Conservation (phyloP, 1,140 invertebrate species). For the Sycophaga agraensis region DNA sequence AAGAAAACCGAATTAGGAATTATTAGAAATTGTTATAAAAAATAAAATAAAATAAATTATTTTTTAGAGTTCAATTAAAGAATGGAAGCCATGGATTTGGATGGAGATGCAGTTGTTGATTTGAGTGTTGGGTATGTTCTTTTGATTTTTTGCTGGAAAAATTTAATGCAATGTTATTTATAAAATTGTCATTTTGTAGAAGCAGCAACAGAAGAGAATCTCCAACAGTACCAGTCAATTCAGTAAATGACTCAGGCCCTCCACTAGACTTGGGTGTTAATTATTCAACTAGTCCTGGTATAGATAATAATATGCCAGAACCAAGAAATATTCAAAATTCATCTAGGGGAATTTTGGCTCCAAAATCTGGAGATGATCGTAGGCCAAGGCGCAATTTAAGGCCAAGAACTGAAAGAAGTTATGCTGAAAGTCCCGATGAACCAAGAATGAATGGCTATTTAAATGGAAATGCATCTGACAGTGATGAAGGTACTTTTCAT, state of each 20-base stretch:
- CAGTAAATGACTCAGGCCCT: slow-evolving; percentile 40
- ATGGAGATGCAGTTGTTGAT: slow-evolving; percentile 71
- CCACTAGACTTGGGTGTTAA: slow-evolving; percentile 52
- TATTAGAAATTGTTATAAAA: too few relatives aligned
- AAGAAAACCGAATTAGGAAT: too few relatives aligned
- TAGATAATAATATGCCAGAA: slow-evolving; percentile 49
- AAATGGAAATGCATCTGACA: slow-evolving; percentile 58
- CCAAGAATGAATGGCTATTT: slow-evolving; percentile 61
- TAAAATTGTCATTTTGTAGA: slow-evolving; percentile 28
- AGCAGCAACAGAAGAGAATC: slow-evolving; percentile 51
- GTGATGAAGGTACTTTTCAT: slow-evolving; percentile 46
- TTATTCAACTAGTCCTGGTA: slow-evolving; percentile 40
- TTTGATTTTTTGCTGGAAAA: neutral
- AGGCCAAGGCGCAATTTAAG: slow-evolving; percentile 70
- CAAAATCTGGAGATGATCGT: slow-evolving; percentile 52
- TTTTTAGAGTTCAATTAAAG: slow-evolving; percentile 37
- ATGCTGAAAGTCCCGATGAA: slow-evolving; percentile 69
- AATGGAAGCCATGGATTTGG: slow-evolving; percentile 66
- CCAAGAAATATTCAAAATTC: slow-evolving; percentile 53
- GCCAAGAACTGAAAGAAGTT: slow-evolving; percentile 78
- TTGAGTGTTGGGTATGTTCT: slow-evolving; percentile 74
- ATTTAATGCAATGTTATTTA: neutral
- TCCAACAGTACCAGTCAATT: slow-evolving; percentile 33
- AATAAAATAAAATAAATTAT: too few relatives aligned
- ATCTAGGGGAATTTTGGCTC: slow-evolving; percentile 54